Evolutionary conservation across 2,888 invertebrate genomes (phyloP), one percentile per base, ranked within the genome.

Genomic region (Trichopria drosophilae): DNA sequence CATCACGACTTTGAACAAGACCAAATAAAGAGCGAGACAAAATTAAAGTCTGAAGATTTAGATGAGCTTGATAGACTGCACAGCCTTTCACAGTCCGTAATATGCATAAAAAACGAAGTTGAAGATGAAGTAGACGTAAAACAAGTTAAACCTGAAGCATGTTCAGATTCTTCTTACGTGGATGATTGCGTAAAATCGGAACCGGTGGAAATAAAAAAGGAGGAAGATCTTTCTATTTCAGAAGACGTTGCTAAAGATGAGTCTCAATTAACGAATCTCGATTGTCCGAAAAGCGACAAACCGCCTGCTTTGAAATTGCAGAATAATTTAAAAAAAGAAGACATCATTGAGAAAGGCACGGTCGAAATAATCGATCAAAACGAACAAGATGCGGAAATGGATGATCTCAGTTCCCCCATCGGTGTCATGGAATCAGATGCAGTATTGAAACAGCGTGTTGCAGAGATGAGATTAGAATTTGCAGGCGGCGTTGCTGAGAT

Each of bases 381-480:
- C 31, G 67, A 71, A 31, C 61, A 62, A 3, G 75, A 73, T 41
- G 71, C 69, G n/a, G 74, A 73, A 39, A 67, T 71, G 44, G 78
- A 76, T 32, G 77, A 73, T 43, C 72, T 78, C n/a, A 77, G 72
- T 58, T 76, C 76, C 1, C 69, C 72, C 2, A 69, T 75, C 26
- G 62, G 64, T 20, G 60, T 65, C 2, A 63, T 78, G 60, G 78
- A 78, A 58, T 74, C 77, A 0, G 79, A 79, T 42, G 71, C 74
- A 2, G 67, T 77, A 16, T 61, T 78, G 6, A 77, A 79, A 40
- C 76, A 79, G 51, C 68, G 78, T 3, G 76, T 77, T 4, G 73
- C 75, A 1, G 77, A 79, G 59, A 75, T 79, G 76, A 75, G 76
- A 44, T 73, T 78, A 34, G 78, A 79, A 57, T 78, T 76, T 48